These are phyloP conservation scores for Glyptemys insculpta DNA, from an alignment of 2,797 vertebrate species.

Conservation along the genomic window DNA sequence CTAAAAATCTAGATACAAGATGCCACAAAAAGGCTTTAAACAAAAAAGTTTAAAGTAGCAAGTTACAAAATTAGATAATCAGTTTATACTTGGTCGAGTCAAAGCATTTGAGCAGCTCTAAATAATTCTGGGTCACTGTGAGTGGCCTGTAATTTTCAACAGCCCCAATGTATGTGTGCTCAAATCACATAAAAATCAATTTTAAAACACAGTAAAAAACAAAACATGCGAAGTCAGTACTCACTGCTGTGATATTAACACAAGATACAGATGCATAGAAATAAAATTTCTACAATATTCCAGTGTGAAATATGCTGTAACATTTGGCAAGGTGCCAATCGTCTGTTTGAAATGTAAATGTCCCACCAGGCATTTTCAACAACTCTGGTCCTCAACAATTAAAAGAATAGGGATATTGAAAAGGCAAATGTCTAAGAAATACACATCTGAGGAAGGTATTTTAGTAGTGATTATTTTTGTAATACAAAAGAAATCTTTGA, in stretches of 20 bases:
- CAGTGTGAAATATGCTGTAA: not conserved
- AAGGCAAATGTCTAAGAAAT: not conserved
- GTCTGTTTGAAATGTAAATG: not conserved
- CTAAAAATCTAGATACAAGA: not conserved
- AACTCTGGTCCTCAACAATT: not conserved
- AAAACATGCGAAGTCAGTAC: not conserved
- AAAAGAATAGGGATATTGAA: not conserved
- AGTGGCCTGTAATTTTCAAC: not conserved
- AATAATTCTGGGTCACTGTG: not conserved
- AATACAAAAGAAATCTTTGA: not conserved
- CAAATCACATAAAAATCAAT: not conserved
- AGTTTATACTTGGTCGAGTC: not conserved
- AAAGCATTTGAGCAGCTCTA: not conserved
- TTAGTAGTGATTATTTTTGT: conserved; percentile 5
- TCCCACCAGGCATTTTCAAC: conserved; percentile 31
- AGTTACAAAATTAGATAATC: not conserved
- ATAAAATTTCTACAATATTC: conserved; percentile 3
- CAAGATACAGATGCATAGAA: conserved; percentile 22
- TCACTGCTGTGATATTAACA: conserved; percentile 16
- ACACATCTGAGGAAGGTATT: not conserved
- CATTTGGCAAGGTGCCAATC: not conserved
- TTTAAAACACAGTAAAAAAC: conserved; percentile 25
- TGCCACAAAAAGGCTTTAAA: not conserved
- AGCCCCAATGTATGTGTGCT: not conserved
- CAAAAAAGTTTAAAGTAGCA: not conserved